Evolutionary conservation across 2,113 vertebrate genomes (phyloP).

Genomic region (Spilogale gracilis): DNA sequence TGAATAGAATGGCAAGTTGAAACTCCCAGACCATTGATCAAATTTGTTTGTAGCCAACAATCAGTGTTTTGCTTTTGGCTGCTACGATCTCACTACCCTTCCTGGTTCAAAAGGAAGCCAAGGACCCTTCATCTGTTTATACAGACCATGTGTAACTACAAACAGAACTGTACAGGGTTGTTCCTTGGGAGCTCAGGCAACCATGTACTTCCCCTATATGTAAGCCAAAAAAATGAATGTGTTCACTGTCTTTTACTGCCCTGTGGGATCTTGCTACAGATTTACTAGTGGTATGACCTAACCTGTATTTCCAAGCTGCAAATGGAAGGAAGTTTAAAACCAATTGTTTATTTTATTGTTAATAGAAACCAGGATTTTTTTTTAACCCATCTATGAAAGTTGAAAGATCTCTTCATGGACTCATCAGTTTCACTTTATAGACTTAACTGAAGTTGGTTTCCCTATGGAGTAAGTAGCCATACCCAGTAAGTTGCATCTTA

Average conservation of each 20-base stretch:
- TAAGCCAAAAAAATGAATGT: conserved; percentile 23
- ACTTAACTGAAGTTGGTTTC: background rate
- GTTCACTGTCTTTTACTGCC: conserved; percentile 31
- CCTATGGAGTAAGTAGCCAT: background rate
- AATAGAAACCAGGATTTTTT: conserved; percentile 42
- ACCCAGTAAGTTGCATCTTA: background rate
- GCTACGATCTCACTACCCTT: conserved; percentile 74
- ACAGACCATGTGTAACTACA: conserved; percentile 72
- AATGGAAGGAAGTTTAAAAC: background rate
- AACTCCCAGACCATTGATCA: conserved; percentile 80
- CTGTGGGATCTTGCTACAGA: conserved; percentile 49
- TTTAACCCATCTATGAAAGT: background rate
- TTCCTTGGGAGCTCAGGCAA: conserved; percentile 29
- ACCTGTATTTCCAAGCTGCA: conserved; percentile 49
- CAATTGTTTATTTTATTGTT: background rate
- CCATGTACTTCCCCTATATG: background rate
- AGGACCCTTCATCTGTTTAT: conserved; percentile 78
- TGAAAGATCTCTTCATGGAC: conserved; percentile 28
- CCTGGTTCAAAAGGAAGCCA: conserved; percentile 75
- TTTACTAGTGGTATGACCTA: conserved; percentile 61
- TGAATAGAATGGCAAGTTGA: conserved; percentile 71
- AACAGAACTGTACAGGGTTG: conserved; percentile 72
- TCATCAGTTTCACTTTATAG: conserved; percentile 57
- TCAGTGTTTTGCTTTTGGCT: conserved; percentile 78
- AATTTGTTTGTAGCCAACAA: conserved; percentile 79